Conservation (phyloP, 2,113 vertebrate species). For the Oenanthe oenanthe region DNA sequence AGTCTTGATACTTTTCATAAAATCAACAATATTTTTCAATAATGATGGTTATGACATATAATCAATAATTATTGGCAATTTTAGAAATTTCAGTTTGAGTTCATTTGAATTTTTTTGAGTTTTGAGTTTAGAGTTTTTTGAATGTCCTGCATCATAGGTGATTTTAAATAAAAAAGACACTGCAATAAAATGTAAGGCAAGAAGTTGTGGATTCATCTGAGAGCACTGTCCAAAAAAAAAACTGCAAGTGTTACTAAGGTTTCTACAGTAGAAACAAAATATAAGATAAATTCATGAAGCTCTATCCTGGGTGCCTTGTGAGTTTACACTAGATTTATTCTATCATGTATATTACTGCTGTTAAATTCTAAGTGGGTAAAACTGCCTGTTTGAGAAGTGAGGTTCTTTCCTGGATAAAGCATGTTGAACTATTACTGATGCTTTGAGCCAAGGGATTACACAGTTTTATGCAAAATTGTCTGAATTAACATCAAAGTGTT, state of each 20-base stretch:
- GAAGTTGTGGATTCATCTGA: conserved; percentile 42
- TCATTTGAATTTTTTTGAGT: no score
- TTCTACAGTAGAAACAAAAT: conserved; percentile 51
- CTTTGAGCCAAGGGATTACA: background rate
- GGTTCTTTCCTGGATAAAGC: background rate
- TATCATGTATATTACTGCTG: background rate
- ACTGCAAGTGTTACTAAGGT: conserved; percentile 56
- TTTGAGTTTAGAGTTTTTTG: background rate
- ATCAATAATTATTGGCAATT: background rate
- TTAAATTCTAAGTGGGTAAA: background rate
- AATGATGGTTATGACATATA: rapidly evolving
- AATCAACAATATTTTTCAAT: background rate
- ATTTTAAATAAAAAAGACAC: conserved; percentile 72
- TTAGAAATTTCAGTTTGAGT: background rate
- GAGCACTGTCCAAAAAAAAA: conserved; percentile 61
- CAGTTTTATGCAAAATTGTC: background rate
- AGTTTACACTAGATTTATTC: background rate
- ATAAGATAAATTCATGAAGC: background rate
- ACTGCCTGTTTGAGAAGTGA: background rate
- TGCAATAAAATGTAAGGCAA: conserved; percentile 65
- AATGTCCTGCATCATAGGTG: conserved; percentile 25
- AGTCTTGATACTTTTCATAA: background rate
- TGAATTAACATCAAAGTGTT: background rate
- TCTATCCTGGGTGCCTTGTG: background rate
- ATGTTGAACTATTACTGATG: background rate